These are phyloP conservation scores for Pemphigus obesinymphae DNA, from an alignment of 1,140 invertebrate species.

Conservation along the genomic window DNA sequence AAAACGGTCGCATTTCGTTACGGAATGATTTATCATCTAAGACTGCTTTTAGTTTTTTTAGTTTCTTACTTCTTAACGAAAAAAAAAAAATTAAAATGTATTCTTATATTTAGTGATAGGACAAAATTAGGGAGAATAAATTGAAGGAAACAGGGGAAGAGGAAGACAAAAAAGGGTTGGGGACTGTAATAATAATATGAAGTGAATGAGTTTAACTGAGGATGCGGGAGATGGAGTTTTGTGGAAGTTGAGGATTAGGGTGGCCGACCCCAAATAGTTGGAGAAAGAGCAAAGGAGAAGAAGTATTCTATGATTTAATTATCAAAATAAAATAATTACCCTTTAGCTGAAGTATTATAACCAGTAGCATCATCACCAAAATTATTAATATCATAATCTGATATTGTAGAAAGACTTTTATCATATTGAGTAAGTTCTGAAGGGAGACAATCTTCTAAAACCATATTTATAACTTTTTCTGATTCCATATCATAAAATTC, in stretches of 20 bases:
- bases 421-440: slow-evolving; percentile 25
- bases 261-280: no score
- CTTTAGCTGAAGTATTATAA: not conserved
- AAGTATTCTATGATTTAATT: no score
- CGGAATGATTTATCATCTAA: slow-evolving; percentile 36
- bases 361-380: not conserved
- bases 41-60: slow-evolving; percentile 24
- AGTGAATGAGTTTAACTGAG: no score
- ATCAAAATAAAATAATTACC: not conserved
- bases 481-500: slow-evolving; percentile 34
- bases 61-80: slow-evolving; percentile 15
- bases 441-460: slow-evolving; percentile 17
- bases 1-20: slow-evolving; percentile 34
- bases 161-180: no score
- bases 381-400: not conserved
- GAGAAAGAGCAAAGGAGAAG: no score
- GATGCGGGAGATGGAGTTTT: no score
- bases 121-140: no score
- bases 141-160: no score
- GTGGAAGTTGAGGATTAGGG: no score
- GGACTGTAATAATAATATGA: no score
- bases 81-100: not conserved
- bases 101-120: not conserved
- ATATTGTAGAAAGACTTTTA: not conserved
- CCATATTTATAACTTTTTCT: slow-evolving; percentile 33